Conservation (phyloP, 2,113 vertebrate genomes). For the Centropus unirufus region DNA sequence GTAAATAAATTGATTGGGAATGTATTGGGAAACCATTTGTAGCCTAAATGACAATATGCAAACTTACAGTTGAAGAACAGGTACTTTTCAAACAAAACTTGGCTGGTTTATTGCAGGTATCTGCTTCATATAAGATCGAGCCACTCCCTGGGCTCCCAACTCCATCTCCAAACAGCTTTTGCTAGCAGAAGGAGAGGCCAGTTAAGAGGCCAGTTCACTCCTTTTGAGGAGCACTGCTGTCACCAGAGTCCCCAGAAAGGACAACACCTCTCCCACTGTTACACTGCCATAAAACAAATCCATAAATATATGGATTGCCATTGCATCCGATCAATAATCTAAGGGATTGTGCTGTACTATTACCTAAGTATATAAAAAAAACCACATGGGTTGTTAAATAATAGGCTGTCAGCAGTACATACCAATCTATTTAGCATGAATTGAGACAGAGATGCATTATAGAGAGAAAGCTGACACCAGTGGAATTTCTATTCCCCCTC, state of each 20-base stretch:
- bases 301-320: neutral
- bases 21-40: neutral
- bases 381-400: neutral
- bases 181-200: neutral
- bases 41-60: neutral
- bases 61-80: neutral
- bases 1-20: neutral
- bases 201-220: neutral
- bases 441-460: conserved; percentile 47
- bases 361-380: conserved; percentile 10
- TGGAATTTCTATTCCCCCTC: conserved; percentile 48
- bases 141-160: neutral
- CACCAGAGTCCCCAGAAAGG: neutral
- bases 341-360: neutral
- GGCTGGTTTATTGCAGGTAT: neutral
- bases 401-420: conserved; percentile 30
- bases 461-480: conserved; percentile 37
- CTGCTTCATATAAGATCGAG: neutral
- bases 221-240: neutral
- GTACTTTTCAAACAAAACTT: neutral
- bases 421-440: conserved; percentile 60
- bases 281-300: neutral
- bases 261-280: neutral
- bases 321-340: neutral
- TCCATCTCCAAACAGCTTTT: neutral